Percentiles rank a stretch among this genome's conserved stretches.
Evolutionary conservation across 2,888 invertebrate species (phyloP).

Genomic region (Horisme vitalbata): DNA sequence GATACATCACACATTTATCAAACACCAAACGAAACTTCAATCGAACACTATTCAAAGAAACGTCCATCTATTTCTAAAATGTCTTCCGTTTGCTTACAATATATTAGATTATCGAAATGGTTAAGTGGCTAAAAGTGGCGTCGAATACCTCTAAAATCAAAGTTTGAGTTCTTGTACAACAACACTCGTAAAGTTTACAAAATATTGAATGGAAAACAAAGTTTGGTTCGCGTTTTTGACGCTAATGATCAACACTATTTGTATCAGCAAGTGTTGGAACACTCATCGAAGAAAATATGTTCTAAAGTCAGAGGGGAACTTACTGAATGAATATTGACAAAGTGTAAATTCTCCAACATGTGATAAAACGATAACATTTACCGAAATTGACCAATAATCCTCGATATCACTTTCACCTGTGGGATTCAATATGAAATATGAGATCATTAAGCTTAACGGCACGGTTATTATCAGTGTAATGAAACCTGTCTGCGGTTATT

Average conservation of each 20-base stretch:
- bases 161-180: not conserved
- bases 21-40: conserved; percentile 13
- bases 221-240: conserved; percentile 12
- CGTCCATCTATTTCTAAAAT: not conserved
- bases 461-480: conserved; percentile 31
- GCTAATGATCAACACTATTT: conserved; percentile 17
- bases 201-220: conserved; percentile 13
- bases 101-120: too few species aligned
- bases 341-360: not conserved
- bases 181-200: conserved; percentile 18
- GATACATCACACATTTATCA: conserved; percentile 6
- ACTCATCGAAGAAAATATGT: too few species aligned
- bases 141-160: not conserved
- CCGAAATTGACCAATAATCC: conserved; percentile 24
- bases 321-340: not conserved
- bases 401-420: conserved; percentile 33
- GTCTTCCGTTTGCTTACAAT: too few species aligned
- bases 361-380: conserved; percentile 9
- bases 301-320: too few species aligned
- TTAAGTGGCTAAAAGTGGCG: too few species aligned
- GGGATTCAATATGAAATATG: conserved; percentile 30
- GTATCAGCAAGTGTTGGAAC: not conserved
- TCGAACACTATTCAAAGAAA: conserved; percentile 8
- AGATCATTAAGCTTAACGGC: conserved; percentile 28
- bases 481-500: conserved; percentile 35